Conservation (phyloP, 2,113 vertebrate genomes). For the Eretmochelys imbricata region DNA sequence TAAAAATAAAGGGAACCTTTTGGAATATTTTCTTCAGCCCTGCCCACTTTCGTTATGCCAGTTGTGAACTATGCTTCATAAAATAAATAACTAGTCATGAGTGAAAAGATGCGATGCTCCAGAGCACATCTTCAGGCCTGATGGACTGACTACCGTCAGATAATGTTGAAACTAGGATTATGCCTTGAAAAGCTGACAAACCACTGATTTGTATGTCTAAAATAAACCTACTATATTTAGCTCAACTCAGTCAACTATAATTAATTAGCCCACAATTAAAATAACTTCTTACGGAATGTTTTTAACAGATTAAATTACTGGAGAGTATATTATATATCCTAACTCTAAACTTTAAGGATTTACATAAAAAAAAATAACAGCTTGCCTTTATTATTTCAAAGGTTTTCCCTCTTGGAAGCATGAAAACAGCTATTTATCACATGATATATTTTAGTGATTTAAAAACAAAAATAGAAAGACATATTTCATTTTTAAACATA, state of each 20-base stretch:
- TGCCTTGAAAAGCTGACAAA: conserved; percentile 74
- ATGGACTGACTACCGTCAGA: conserved; percentile 74
- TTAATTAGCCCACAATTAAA: conserved; percentile 77
- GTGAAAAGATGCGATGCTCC: conserved; percentile 65
- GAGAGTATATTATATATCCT: neutral
- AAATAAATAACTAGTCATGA: conserved; percentile 66
- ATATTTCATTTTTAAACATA: neutral
- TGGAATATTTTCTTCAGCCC: conserved; percentile 15
- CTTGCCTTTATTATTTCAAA: neutral
- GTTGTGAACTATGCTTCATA: conserved; percentile 49
- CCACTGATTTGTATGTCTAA: conserved; percentile 71
- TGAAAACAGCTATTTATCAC: neutral
- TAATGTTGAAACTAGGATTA: conserved; percentile 57
- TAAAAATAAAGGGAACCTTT: neutral
- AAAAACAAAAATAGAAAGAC: fast-evolving
- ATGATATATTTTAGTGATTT: neutral
- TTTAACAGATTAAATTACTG: conserved; percentile 25
- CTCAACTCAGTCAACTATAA: conserved; percentile 70
- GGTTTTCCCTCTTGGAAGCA: neutral
- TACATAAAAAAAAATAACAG: neutral
- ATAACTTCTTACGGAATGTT: neutral
- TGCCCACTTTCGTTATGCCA: conserved; percentile 23
- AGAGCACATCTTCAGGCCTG: conserved; percentile 62
- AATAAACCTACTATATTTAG: conserved; percentile 67
- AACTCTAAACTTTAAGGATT: neutral